Base-by-base conservation (phyloP, 2,113 vertebrate genomes). In the Nycticryphes semicollaris region DNA sequence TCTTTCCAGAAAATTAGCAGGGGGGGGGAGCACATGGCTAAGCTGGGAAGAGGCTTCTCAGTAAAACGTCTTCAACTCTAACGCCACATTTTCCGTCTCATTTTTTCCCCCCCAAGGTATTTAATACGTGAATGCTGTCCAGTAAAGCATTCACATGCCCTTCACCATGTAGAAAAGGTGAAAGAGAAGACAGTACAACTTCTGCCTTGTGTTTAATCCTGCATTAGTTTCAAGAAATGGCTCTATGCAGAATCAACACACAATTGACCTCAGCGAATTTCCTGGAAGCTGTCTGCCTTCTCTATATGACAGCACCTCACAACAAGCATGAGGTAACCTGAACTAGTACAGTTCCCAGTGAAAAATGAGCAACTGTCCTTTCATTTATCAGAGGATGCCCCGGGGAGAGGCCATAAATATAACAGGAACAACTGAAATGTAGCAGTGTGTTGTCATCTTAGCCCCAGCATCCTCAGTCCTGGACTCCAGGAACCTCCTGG, bases 21-120 rank as follows among this genome's bases (percentile, higher is more conserved):
- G 54, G 76, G 41, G 76, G 41, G 79, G 47, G 12, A 74, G 31
- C 39, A 77, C 15, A 5, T 0, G 3, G 28, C 30, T 74, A 91
- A 43, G 43, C 72, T 82, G 28, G 43, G 69, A 57, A 68, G 31
- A 84, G 9, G 69, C 22, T 74, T 70, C 24, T 69, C 51, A 84
- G 37, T 50, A 88, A 48, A 84, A 39, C 1, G 2, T 59, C n/a
- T 39, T 24, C 54, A 83, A 21, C 5, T 63, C 6, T n/a, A 78
- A 50, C 3, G 14, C 9, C 50, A 25, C 1, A 3, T 25, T 67
- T 89, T 37, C 31, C 35, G 50, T 23, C 19, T 74, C 1, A 0
- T 62, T 30, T 54, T 59, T 56, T 15, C 53, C 50, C 50, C 50
- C 11, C 50, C 50, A 84, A 54, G 31, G 41, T 47, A 57, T 41